These are phyloP conservation scores for Hapalemur alaotrensis DNA, from an alignment of 2,797 vertebrate species.

Conservation along the genomic window DNA sequence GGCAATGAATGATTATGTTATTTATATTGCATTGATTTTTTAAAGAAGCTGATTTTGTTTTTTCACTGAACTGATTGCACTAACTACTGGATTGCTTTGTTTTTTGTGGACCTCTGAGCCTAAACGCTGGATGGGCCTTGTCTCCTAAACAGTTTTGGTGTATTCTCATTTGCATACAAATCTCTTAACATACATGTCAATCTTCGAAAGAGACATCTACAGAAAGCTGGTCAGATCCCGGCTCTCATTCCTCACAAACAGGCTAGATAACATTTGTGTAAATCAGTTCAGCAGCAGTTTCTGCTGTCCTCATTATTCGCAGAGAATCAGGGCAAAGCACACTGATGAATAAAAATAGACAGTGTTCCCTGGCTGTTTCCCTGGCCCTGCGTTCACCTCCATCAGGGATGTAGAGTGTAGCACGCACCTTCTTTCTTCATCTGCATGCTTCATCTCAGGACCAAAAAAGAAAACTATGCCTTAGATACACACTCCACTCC, in stretches of 20 bases:
- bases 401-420: slow-evolving; percentile 2
- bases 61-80: neutral
- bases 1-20: neutral
- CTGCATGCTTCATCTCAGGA: neutral
- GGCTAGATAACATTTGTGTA: slow-evolving; percentile 69
- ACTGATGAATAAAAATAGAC: slow-evolving; percentile 86
- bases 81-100: neutral
- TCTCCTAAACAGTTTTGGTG: neutral
- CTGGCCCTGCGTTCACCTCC: slow-evolving; percentile 61
- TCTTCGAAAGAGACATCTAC: neutral
- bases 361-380: slow-evolving; percentile 71
- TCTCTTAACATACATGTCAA: neutral
- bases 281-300: slow-evolving; percentile 80
- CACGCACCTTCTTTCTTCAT: slow-evolving; percentile 33
- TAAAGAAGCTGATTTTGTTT: neutral
- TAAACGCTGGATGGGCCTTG: neutral
- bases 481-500: neutral
- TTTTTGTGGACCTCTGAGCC: neutral
- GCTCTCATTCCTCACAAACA: slow-evolving; percentile 72
- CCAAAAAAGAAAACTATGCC: slow-evolving; percentile 26
- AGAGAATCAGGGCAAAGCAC: slow-evolving; percentile 85
- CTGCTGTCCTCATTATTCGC: slow-evolving; percentile 84
- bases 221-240: slow-evolving; percentile 68
- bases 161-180: neutral
- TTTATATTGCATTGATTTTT: neutral